Evolutionary conservation across 2,888 invertebrate species (phyloP), one percentile per base, ranked within the genome.

Genomic region (Erannis defoliaria): DNA sequence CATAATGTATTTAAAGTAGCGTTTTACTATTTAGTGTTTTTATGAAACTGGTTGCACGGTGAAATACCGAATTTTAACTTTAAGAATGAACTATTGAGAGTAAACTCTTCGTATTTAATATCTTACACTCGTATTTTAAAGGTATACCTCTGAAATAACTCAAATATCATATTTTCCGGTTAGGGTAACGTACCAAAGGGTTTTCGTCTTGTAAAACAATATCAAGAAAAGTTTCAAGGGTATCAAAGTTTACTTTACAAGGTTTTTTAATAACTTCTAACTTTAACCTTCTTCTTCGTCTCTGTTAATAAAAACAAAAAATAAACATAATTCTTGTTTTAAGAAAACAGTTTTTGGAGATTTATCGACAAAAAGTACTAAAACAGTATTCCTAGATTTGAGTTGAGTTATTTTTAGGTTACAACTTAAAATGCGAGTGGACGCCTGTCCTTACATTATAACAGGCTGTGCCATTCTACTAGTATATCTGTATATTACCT

Each of bases 11-110:
- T 80, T 76, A 77, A 73, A 50, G 73, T 82, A 81, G 80, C 68
- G 69, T 78, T 62, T 71, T 77, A 71, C 68, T 72, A 65, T 73
- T 74, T 73, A 76, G 72, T 73, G 66, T 71, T 66, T 68, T 75
- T 76, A 74, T 72, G 75, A 68, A 79, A 78, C 77, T 78, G 79
- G 78, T 73, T 84, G 90, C 90, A 86, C 86, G 85, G 85, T 87
- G 90, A 84, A 90, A 88, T 89, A 90, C 88, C 89, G 90, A 90
- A 81, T 78, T 68, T 67, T 66, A 64, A 67, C 66, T 64, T 66
- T 66, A 68, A 60, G 64, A 63, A 67, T 63, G 60, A 57, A 62
- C 55, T 65, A 31, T 60, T 50, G 37, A 49, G 14, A 48, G 42
- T 53, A 26, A 42, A 18, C 38, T 14, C 51, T 51, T 51, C 40